Evolutionary conservation across 1,140 invertebrate species (phyloP), one percentile per base, ranked within the genome.

Genomic region (Habropoda laboriosa): DNA sequence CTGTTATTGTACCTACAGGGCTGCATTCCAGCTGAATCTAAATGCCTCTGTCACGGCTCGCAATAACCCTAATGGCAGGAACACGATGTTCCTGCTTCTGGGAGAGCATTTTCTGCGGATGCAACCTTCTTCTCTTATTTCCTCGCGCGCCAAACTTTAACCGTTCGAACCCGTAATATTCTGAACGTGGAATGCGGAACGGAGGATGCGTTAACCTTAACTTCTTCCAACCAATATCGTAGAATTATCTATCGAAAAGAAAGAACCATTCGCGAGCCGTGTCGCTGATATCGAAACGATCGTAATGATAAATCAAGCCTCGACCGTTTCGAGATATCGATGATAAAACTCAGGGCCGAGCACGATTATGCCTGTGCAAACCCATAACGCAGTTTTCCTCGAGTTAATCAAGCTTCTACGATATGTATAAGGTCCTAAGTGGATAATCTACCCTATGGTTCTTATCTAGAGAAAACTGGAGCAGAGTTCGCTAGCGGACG

Each of bases 41-140:
- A 89, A 89, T 89, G 88, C 88, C 81, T 85, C 61, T 88, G 88
- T 89, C 88, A 89, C 85, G 88, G 86, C 80, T 82, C 80, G 86
- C 83, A 86, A 86, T 88, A 88, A 89, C 75, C 86, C 81, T 84
- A 87, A 86, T 86, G 86, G 85, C 83, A 82, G 82, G 78, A 79
- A 84, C 85, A 88, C 88, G 85, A 79, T 73, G 77, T 79, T 72
- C 70, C 77, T 79, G 77, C 81, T 87, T 85, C 87, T 87, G 87
- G 80, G 80, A 51, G 63, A 80, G 81, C 75, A 45, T 53, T 73
- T 57, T 73, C 58, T 35, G 47, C 35, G 32, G 67, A 21, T 53
- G 7, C 30, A 42, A 68, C 16, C 27, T 27, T 16, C 30, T 57
- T 5, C 6, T 58, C 27, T 21, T 32, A 21, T 47, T 32, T 49